These are phyloP conservation scores for Drosophila baimaii DNA, from an alignment of 1,140 invertebrate species.

Conservation along the genomic window DNA sequence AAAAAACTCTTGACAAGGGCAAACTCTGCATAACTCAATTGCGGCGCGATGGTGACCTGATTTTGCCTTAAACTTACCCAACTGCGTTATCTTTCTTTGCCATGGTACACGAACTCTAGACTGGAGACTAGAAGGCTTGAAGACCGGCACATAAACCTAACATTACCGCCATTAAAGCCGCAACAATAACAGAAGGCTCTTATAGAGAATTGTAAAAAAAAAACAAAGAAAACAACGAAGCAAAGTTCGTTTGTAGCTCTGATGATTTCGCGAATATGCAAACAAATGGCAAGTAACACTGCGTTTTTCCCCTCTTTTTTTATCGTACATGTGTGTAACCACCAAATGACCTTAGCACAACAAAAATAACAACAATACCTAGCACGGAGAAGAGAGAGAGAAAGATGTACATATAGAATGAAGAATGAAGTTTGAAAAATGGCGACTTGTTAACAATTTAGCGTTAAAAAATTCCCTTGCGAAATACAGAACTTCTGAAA, in stretches of 20 bases:
- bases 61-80: conserved; percentile 30
- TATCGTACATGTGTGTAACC: conserved; percentile 40
- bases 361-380: conserved; percentile 18
- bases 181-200: conserved; percentile 20
- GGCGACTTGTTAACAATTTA: conserved; percentile 13
- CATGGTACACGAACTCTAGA: conserved; percentile 33
- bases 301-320: neutral
- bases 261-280: conserved; percentile 44
- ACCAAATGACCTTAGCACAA: conserved; percentile 69
- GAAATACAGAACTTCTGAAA: too few species aligned
- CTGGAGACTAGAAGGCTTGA: conserved; percentile 17
- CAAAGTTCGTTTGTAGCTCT: conserved; percentile 40
- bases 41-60: conserved; percentile 38
- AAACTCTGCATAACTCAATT: conserved; percentile 28
- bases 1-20: conserved; percentile 26
- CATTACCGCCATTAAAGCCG: conserved; percentile 39
- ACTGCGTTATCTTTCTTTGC: conserved; percentile 49
- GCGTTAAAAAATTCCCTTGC: neutral
- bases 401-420: conserved; percentile 21
- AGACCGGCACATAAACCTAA: conserved; percentile 40
- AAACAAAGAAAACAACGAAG: conserved; percentile 34
- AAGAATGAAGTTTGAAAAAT: conserved; percentile 46
- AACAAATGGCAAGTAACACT: conserved; percentile 58
- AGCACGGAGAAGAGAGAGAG: neutral
- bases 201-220: conserved; percentile 31